Percentiles rank a stretch among this genome's conserved stretches.
These are phyloP conservation scores for Rhabdornis inornatus DNA, from an alignment of 2,113 vertebrate species.

Conservation along the genomic window DNA sequence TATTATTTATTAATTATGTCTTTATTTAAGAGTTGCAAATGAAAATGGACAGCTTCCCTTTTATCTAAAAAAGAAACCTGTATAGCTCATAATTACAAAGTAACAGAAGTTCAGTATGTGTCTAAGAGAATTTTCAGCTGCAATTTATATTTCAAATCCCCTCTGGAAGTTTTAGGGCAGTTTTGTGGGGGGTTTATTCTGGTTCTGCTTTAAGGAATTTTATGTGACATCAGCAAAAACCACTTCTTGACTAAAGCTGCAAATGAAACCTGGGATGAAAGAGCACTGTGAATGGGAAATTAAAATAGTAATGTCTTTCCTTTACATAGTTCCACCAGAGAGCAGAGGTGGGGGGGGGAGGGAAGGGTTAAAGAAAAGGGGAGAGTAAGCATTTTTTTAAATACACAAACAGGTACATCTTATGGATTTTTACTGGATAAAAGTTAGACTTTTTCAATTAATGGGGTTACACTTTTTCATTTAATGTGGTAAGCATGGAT, in stretches of 20 bases:
- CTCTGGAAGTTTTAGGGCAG: background rate
- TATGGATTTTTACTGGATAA: background rate
- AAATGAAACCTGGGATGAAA: background rate
- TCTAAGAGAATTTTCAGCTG: background rate
- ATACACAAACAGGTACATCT: background rate
- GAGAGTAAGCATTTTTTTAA: background rate
- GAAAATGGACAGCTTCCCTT: background rate
- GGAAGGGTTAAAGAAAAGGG: background rate
- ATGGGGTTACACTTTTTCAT: too few relatives aligned
- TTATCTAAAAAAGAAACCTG: background rate
- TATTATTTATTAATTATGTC: too few relatives aligned
- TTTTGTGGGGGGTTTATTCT: background rate
- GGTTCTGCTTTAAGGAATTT: background rate
- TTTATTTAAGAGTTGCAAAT: conserved; percentile 30
- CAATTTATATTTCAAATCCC: conserved; percentile 3
- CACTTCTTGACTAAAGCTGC: background rate
- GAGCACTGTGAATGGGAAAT: background rate
- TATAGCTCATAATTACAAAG: conserved; percentile 7
- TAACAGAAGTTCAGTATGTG: background rate
- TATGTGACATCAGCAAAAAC: background rate
- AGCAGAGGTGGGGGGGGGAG: fast-evolving
- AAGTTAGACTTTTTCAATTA: background rate
- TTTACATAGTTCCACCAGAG: background rate
- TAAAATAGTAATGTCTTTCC: background rate
- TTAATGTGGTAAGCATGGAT: background rate